phyloP scores from a whole-genome alignment of 2,113 vertebrate species.

The Paralichthys olivaceus region DNA sequence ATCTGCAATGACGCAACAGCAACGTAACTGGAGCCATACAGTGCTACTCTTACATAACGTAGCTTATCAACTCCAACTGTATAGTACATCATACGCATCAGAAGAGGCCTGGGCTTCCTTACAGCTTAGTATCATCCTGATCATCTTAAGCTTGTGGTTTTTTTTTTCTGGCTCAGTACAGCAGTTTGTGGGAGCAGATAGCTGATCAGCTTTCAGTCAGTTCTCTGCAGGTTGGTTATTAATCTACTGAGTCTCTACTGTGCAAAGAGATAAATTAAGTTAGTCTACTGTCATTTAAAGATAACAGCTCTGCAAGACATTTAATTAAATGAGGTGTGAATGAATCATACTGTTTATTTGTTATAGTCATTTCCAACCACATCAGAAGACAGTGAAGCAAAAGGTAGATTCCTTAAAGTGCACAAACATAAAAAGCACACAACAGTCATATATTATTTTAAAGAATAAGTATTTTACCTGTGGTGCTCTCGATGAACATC shows the following conservation, averaged over 20 bases:
- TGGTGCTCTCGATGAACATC: neutral
- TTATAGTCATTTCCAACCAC: neutral
- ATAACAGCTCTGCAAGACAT: neutral
- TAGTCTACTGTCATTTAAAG: neutral
- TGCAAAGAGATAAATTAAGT: neutral
- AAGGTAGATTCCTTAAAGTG: neutral
- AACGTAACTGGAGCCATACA: neutral
- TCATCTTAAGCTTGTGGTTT: conserved; percentile 26
- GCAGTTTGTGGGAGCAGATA: conserved; percentile 1
- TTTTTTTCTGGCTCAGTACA: neutral
- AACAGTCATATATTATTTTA: neutral
- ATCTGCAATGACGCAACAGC: conserved; percentile 18
- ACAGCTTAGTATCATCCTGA: conserved; percentile 35
- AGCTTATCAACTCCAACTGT: conserved; percentile 22
- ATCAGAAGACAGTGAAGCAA: neutral
- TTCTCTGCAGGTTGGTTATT: neutral
- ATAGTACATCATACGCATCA: neutral
- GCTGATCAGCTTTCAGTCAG: conserved; percentile 24
- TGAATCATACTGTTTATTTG: neutral
- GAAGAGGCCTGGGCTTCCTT: neutral
- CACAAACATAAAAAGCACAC: neutral
- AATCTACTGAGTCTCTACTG: neutral
- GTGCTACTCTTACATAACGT: conserved; percentile 37
- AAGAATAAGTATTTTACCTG: conserved; percentile 50
- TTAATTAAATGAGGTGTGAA: neutral